These are phyloP conservation scores for Julus scandinavius DNA, from an alignment of 2,888 invertebrate species.

Conservation along the genomic window DNA sequence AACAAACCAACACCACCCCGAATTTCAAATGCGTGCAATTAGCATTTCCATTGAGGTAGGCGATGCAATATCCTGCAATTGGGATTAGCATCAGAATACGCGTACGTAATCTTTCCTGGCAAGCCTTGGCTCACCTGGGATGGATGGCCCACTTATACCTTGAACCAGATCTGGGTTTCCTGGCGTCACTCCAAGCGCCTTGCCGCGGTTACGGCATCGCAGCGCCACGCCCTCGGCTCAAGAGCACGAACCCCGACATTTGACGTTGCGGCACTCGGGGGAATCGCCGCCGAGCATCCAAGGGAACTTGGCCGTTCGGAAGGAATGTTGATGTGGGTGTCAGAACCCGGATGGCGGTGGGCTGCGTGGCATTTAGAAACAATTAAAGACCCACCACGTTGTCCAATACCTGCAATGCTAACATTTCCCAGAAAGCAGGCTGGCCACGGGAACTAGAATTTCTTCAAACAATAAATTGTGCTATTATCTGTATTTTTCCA, in stretches of 20 bases:
- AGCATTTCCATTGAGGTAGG: background rate
- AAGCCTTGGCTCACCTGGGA: background rate
- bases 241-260: background rate
- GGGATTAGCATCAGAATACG: background rate
- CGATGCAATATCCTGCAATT: background rate
- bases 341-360: background rate
- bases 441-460: background rate
- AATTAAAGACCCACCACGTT: background rate
- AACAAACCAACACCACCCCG: no score
- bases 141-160: background rate
- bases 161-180: background rate
- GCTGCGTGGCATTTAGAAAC: background rate
- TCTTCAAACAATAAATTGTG: no score
- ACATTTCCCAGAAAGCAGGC: background rate
- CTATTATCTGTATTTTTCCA: no score
- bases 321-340: background rate
- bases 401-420: background rate
- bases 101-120: background rate
- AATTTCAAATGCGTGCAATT: background rate
- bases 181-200: background rate
- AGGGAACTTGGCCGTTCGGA: background rate
- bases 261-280: background rate
- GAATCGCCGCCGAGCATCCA: background rate
- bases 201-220: background rate
- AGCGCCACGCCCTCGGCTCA: background rate